Evolutionary conservation across 2,797 vertebrate genomes (phyloP), one percentile per base, ranked within the genome.

Genomic region (Fundulus diaphanus): DNA sequence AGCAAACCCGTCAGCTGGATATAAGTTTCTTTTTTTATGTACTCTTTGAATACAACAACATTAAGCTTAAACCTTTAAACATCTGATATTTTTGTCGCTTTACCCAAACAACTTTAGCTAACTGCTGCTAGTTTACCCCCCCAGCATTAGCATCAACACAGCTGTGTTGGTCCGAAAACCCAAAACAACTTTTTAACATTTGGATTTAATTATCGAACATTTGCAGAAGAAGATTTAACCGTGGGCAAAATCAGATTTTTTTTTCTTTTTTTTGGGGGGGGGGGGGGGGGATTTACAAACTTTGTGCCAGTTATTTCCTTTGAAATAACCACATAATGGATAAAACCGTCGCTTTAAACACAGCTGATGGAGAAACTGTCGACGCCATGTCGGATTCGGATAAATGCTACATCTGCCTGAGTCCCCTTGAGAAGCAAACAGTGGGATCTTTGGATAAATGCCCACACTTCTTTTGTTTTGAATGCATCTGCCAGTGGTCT

Each of bases 401-500:
- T 56, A 96, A 89, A 80, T 98, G 97, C 77, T 95, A 93, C 0
- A 97, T 98, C 74, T 98, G 97, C 66, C 94, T 98, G 83, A 96
- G 96, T 29, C 79, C 76, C 0, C 96, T 97, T 77, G 88, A 91
- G 15, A 91, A 93, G 68, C 97, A 97, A 84, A 87, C 88, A 0
- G 94, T 97, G 78, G 97, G 92, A 9, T 96, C 95, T 7, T 95
- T 96, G 0, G 94, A 96, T 69, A 95, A 37, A 83, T 98, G 97
- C 73, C 89, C 91, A 68, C 97, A 97, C 70, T 93, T 96, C 3
- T 98, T 97, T 79, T 97, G 97, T 82, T 91, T 97, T 57, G 91
- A 96, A 2, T 98, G 96, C 74, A 96, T 98, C 0, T 81, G 95
- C 0, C 96, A 97, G 46, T 98, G 97, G 97, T 95, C 96, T 22